Percentiles rank a stretch among this genome's conserved stretches.
These are phyloP conservation scores for Aelia acuminata DNA, from an alignment of 2,888 invertebrate species.

Conservation along the genomic window DNA sequence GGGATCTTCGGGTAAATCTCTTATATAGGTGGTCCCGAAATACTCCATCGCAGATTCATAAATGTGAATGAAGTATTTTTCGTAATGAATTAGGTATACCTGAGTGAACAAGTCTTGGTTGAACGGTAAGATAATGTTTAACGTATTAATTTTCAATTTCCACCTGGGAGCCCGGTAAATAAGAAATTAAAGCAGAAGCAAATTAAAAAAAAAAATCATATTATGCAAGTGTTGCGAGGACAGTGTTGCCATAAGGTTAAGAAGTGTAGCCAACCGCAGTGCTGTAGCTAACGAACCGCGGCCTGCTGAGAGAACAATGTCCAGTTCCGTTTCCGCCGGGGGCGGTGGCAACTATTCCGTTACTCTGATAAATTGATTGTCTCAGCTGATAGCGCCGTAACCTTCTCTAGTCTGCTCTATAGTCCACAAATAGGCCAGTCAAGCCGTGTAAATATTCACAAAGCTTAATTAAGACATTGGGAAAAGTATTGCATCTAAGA, in stretches of 20 bases:
- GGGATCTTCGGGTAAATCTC: too few relatives aligned
- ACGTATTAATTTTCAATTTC: too few relatives aligned
- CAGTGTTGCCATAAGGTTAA: conserved; percentile 22
- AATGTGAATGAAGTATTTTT: too few relatives aligned
- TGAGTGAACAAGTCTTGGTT: too few relatives aligned
- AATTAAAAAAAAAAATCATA: too few relatives aligned
- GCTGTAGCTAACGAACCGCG: background rate
- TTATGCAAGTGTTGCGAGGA: background rate
- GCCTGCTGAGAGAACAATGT: background rate
- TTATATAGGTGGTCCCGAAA: too few relatives aligned
- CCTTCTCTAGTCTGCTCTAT: background rate
- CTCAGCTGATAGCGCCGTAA: conserved; percentile 8
- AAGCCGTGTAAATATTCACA: background rate
- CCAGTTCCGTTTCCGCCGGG: conserved; percentile 46
- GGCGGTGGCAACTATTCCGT: conserved; percentile 9
- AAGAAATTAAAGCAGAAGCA: too few relatives aligned
- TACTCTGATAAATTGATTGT: conserved; percentile 47
- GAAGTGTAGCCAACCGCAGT: conserved; percentile 3
- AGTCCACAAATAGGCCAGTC: background rate
- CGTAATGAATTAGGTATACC: too few relatives aligned
- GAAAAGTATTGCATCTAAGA: too few relatives aligned
- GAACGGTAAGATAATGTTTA: too few relatives aligned
- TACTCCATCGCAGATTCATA: too few relatives aligned
- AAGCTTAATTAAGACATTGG: background rate
- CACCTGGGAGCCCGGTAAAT: too few relatives aligned